Percentiles rank a stretch among this genome's conserved stretches.
Evolutionary conservation across 1,140 invertebrate genomes (phyloP).

Genomic region (Formica selysi): DNA sequence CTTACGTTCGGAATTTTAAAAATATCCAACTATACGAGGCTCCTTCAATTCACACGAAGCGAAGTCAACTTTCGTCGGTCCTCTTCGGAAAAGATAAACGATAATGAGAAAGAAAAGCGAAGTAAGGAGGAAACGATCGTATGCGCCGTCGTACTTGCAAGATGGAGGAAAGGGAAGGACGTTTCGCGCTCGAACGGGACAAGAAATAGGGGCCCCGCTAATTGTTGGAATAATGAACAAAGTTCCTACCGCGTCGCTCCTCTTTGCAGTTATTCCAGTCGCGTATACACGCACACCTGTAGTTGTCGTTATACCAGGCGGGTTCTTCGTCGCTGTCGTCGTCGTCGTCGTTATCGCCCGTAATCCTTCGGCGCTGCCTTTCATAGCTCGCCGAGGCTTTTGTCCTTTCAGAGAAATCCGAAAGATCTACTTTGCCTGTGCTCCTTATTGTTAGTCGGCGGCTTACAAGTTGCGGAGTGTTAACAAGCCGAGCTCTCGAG

Average conservation of each 20-base stretch:
- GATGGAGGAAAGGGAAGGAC: neutral
- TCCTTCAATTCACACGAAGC: neutral
- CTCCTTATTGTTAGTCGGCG: constrained; percentile 26
- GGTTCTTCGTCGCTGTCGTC: constrained; percentile 40
- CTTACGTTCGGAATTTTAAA: neutral
- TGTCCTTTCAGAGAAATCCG: constrained; percentile 67
- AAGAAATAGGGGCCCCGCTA: constrained; percentile 80
- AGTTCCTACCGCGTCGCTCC: constrained; percentile 68
- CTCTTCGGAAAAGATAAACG: constrained; percentile 48
- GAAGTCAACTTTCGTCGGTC: constrained; percentile 44
- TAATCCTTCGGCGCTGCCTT: constrained; percentile 60
- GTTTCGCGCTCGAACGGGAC: constrained; percentile 63
- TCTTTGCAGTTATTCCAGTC: constrained; percentile 68
- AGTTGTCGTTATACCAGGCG: constrained; percentile 56
- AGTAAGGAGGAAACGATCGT: constrained; percentile 31
- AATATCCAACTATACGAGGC: neutral
- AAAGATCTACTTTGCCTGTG: constrained; percentile 62
- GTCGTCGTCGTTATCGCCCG: constrained; percentile 60
- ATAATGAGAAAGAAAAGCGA: constrained; percentile 22
- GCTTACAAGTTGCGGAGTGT: constrained; percentile 59
- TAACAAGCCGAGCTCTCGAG: constrained; percentile 59
- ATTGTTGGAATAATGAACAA: constrained; percentile 83
- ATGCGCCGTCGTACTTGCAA: neutral
- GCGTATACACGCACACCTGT: constrained; percentile 64
- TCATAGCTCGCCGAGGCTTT: constrained; percentile 61